Evolutionary conservation across 2,888 invertebrate species (phyloP), one percentile per base, ranked within the genome.

Genomic region (Dysmachus trigonus): DNA sequence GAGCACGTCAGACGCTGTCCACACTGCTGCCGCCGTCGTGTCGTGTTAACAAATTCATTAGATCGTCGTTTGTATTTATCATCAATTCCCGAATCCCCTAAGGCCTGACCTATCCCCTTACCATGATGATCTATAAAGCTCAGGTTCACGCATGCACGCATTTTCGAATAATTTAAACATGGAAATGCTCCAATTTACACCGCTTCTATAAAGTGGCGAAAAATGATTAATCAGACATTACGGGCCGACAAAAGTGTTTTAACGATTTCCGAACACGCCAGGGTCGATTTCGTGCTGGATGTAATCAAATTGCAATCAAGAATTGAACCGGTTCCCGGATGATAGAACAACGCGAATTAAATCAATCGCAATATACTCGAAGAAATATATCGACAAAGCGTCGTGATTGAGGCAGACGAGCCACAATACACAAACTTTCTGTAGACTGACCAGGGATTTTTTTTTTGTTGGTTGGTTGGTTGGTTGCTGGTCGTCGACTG

Each of bases 261-360:
- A 79, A 79, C 27, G 41, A 79, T 79, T 79, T 79, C 31, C 47
- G 79, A 51, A 30, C 79, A 79, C 31, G 62, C 62, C 62, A 62
- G 27, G 10, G 79, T 30, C 47, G 79, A 47, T 79, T 79, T 47
- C 79, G 47, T 47, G 47, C 51, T 22, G 79, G 51, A 79, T 47
- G 79, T 41, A 79, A 79, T 79, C 79, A 79, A 79, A 79, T 79
- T 79, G 79, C 79, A 79, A 79, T 79, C 79, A 79, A 79, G 47
- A 79, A 79, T 79, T 30, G 79, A 79, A 79, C 79, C 79, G 79
- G 79, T 79, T 79, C 38, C 51, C 30, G 31, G 31, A 27, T 27
- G 79, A 51, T 51, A 51, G 47, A 79, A 30, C 79, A 47, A 51
- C 79, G 31, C 41, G 79, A 79, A 79, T 79, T 51, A 79, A 79